Conservation (phyloP, 2,888 invertebrate genomes). For the Aspidiotus destructor region DNA sequence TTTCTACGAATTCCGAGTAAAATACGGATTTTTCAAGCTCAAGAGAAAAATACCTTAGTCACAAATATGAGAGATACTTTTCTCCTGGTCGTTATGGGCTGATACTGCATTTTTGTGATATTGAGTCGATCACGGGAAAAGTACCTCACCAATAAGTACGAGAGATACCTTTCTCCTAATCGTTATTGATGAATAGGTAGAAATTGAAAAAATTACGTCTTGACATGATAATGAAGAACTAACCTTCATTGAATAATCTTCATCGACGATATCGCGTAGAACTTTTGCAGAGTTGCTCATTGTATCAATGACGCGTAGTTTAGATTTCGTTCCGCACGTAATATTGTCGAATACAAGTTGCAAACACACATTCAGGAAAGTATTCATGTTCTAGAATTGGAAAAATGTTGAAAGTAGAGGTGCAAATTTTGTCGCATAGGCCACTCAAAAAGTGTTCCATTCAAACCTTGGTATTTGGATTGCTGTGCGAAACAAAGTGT, state of each 20-base stretch:
- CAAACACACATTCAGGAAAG: slow-evolving; percentile 17
- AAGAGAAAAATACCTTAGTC: too few relatives aligned
- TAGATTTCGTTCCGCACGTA: slow-evolving; percentile 1
- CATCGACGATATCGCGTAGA: slow-evolving; percentile 5
- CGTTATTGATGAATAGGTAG: too few relatives aligned
- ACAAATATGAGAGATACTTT: too few relatives aligned
- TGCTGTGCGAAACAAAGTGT: slow-evolving; percentile 14
- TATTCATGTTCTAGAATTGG: slow-evolving; percentile 5
- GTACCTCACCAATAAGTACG: too few relatives aligned
- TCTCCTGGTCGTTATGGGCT: too few relatives aligned
- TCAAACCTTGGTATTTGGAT: slow-evolving; percentile 20
- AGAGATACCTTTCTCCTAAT: too few relatives aligned
- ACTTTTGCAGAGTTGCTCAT: not conserved
- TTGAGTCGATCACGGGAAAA: too few relatives aligned
- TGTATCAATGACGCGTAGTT: slow-evolving; percentile 16
- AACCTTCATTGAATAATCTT: slow-evolving; percentile 1
- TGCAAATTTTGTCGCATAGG: not conserved
- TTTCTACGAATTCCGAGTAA: too few relatives aligned
- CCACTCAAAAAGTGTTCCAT: not conserved
- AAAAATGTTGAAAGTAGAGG: not conserved
- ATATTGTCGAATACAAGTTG: slow-evolving; percentile 17
- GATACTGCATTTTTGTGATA: too few relatives aligned
- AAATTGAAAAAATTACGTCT: not conserved
- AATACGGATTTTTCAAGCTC: too few relatives aligned
- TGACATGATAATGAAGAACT: not conserved